phyloP scores from a whole-genome alignment of 1,140 invertebrate genomes.

The Diachasma alloeum region DNA sequence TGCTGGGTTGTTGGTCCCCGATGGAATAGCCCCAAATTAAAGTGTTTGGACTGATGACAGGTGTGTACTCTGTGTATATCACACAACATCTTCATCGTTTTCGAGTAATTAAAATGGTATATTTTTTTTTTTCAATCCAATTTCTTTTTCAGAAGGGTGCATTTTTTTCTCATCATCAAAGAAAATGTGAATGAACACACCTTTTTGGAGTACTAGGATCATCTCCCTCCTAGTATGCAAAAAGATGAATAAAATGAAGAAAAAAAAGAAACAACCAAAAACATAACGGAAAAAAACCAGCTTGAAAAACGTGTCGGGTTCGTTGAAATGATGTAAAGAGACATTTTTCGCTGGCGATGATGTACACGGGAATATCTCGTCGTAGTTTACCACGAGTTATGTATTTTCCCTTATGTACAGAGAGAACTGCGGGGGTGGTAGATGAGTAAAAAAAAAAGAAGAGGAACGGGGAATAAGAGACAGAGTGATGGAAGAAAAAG shows the following conservation, averaged over 20 bases:
- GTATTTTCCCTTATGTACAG: slow-evolving; percentile 30
- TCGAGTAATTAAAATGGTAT: not conserved
- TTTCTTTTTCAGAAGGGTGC: too few species aligned
- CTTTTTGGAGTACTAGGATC: not conserved
- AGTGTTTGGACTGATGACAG: not conserved
- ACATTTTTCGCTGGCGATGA: slow-evolving; percentile 9
- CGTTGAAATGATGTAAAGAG: slow-evolving; percentile 10
- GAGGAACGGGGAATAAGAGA: not conserved
- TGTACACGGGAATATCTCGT: slow-evolving; percentile 10
- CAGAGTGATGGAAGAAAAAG: slow-evolving; percentile 5
- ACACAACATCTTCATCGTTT: not conserved
- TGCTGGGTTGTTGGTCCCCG: not conserved
- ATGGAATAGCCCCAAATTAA: not conserved
- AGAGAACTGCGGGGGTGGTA: slow-evolving; percentile 33
- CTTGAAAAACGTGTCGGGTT: not conserved
- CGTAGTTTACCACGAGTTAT: slow-evolving; percentile 33
- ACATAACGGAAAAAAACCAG: not conserved
- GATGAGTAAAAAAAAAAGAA: not conserved
- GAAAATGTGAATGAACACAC: not conserved
- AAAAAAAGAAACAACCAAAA: not conserved
- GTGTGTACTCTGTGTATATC: not conserved
- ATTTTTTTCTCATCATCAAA: not conserved
- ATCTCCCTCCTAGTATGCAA: not conserved
- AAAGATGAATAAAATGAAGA: not conserved
- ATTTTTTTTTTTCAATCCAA: not conserved